A percentile compares a stretch with the other conserved stretches of the same genome.
Conservation (phyloP, 2,797 vertebrate species). For the Gymnopithys bicolor region DNA sequence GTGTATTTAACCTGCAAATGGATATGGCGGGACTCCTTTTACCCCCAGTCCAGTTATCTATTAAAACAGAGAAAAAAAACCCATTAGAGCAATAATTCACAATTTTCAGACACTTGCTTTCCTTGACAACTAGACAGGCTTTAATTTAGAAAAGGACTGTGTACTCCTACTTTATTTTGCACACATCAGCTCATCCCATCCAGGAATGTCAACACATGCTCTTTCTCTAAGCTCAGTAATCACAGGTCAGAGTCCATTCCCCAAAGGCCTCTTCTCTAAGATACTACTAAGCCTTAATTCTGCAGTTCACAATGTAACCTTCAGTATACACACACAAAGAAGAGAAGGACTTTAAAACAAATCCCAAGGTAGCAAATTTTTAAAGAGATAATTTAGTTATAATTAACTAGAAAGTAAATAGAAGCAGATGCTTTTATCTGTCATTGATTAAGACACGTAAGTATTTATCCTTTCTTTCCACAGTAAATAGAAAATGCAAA, state of each 20-base stretch:
- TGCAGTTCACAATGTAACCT: not conserved
- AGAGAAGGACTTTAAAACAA: not conserved
- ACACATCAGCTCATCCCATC: not conserved
- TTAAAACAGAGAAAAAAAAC: constrained; percentile 20
- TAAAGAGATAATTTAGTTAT: not conserved
- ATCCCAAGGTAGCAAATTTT: not conserved
- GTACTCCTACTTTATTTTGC: not conserved
- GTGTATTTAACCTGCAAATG: constrained; percentile 73
- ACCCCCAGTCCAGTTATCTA: constrained; percentile 83
- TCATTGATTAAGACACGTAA: not conserved
- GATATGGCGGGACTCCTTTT: constrained; percentile 77
- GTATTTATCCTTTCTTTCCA: not conserved
- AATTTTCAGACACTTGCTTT: not conserved
- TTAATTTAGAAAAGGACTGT: not conserved
- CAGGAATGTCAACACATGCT: not conserved
- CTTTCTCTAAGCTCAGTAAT: not conserved
- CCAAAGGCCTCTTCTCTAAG: not conserved
- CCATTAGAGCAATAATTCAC: not conserved
- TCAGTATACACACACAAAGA: accelerated
- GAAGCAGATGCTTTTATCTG: not conserved
- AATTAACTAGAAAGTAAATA: constrained; percentile 11
- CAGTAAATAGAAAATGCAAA: not conserved
- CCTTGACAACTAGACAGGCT: not conserved
- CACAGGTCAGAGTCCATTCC: not conserved
- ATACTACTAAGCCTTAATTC: not conserved